These are phyloP conservation scores for Molossus molossus DNA, from an alignment of 2,797 vertebrate species.

Conservation along the genomic window DNA sequence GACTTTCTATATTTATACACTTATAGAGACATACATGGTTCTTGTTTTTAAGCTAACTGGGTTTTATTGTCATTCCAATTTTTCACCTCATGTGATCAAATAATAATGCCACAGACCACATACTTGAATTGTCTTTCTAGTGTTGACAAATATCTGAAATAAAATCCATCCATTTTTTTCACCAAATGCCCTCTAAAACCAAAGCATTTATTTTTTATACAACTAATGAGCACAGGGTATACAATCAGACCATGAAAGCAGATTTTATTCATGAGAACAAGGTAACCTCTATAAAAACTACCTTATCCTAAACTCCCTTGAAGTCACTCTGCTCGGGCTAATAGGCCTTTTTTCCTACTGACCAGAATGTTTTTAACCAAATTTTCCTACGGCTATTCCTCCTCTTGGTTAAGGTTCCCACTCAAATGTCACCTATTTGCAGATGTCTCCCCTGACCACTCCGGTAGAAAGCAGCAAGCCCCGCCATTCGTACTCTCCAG, in stretches of 20 bases:
- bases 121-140: not conserved
- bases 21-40: not conserved
- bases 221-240: not conserved
- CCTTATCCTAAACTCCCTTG: not conserved
- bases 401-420: constrained; percentile 27
- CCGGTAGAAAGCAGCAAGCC: not conserved
- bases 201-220: constrained; percentile 45
- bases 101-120: not conserved
- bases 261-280: not conserved
- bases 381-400: constrained; percentile 21
- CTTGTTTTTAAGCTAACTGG: constrained; percentile 55
- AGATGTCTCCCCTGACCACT: not conserved
- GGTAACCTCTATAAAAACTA: not conserved
- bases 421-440: constrained; percentile 7
- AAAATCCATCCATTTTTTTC: constrained; percentile 3
- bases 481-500: not conserved
- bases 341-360: not conserved
- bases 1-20: not conserved
- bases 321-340: not conserved
- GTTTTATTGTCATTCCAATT: constrained; percentile 32
- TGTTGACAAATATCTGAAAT: constrained; percentile 19
- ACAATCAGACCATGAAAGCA: constrained; percentile 10
- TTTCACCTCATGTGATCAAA: constrained; percentile 38
- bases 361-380: not conserved
- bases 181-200: not conserved